These are phyloP conservation scores for Balearica regulorum DNA, from an alignment of 2,797 vertebrate species.

Conservation along the genomic window DNA sequence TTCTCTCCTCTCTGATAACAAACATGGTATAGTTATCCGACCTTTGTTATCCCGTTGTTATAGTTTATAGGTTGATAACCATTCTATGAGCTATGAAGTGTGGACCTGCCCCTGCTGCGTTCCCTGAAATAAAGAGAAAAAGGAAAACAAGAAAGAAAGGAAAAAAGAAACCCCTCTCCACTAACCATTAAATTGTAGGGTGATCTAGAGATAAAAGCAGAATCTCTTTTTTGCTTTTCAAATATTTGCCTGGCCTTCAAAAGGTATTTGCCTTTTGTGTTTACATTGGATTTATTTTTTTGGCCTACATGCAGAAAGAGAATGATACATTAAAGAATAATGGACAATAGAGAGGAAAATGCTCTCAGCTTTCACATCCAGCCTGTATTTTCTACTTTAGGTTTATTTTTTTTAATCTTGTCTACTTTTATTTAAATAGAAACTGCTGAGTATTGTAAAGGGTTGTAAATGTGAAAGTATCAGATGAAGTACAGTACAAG, in stretches of 20 bases:
- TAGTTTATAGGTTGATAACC: conserved; percentile 81
- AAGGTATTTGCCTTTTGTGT: conserved; percentile 84
- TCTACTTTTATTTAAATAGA: conserved; percentile 48
- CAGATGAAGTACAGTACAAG: conserved; percentile 14
- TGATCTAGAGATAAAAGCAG: conserved; percentile 70
- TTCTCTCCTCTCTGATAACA: background rate
- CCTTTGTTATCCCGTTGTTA: conserved; percentile 82
- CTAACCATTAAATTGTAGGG: conserved; percentile 65
- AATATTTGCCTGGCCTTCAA: conserved; percentile 91
- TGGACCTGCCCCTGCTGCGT: conserved; percentile 75
- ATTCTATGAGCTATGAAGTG: conserved; percentile 78
- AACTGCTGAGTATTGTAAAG: conserved; percentile 32
- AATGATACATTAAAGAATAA: conserved; percentile 74
- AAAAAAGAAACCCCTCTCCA: background rate
- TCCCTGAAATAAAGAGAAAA: conserved; percentile 33
- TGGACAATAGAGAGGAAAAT: conserved; percentile 47
- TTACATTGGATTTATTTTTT: conserved; percentile 80
- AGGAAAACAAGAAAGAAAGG: background rate
- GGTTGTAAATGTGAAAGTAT: conserved; percentile 48
- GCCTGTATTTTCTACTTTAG: background rate
- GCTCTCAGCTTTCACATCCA: conserved; percentile 49
- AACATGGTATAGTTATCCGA: conserved; percentile 19
- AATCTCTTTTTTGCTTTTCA: conserved; percentile 79
- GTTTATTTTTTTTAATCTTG: conserved; percentile 18
- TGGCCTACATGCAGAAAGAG: conserved; percentile 71